Evolutionary conservation across 2,888 invertebrate genomes (phyloP), one percentile per base, ranked within the genome.

Genomic region (Thalpophila matura): DNA sequence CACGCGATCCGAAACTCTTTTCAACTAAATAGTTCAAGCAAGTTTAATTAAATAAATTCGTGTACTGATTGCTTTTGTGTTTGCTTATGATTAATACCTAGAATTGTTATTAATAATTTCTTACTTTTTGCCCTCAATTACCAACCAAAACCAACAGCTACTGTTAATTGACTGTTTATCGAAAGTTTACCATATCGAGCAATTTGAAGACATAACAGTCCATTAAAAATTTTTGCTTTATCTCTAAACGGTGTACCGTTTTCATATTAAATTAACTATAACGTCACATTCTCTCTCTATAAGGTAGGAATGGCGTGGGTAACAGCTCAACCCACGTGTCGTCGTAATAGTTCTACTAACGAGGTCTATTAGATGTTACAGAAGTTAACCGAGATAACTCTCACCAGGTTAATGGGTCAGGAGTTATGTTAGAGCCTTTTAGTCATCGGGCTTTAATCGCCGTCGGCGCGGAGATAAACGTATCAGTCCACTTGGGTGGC

Each of bases 391-490:
- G 74, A 62, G 59, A 69, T 75, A 62, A 60, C 64, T 73, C 56
- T 61, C 61, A 60, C 57, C 64, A 53, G 69, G 78, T 74, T 69
- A 60, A 43, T 60, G 42, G 77, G 77, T 74, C 60, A 77, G 59
- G 16, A 63, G 55, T 56, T 58, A 65, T 76, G 45, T 57, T 67
- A 53, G 31, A 57, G 54, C 29, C 9, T 62, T 58, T 31, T 51
- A 74, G 56, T 72, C 62, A 77, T 63, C 33, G 29, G 54, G 45
- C 60, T 66, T 57, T 59, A 62, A 59, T 74, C 38, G n/a, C 10
- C 40, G 16, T 35, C 40, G 27, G 42, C 47, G 35, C 24, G 38
- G 20, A 54, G 50, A 64, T 64, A 56, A 64, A 75, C 26, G 9
- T 59, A 59, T 53, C 40, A 47, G 27, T 64, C 56, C 16, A 54